Base-by-base conservation (phyloP, 2,113 vertebrate genomes). In the Pterocles burchelli region DNA sequence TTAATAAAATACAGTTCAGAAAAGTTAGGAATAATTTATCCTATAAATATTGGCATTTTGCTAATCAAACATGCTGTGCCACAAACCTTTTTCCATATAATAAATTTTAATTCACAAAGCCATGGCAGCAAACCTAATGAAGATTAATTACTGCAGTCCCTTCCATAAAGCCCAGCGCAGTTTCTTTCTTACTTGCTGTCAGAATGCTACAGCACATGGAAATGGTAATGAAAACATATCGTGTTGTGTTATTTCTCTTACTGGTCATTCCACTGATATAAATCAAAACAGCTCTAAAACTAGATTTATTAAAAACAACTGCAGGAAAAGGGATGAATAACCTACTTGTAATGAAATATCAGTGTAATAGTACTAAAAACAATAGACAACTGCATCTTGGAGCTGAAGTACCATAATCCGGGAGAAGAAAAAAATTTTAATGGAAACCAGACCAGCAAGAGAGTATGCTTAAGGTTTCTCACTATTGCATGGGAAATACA, bases 81-180 rank as follows among this genome's bases (percentile, higher is more conserved):
- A 95, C 78, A 96, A 97, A 96, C 93, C 88, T 89, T 96, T 66
- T 92, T 85, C 51, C 88, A 90, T 59, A 59, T 83, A 96, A 97
- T 96, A 97, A 95, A 97, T 97, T 98, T 98, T 97, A 97, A 97
- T 97, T 97, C 96, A 91, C 73, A 96, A 97, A 95, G 92, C 91
- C 66, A 89, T 76, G 88, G 95, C 94, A 97, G 96, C 51, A 89
- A 89, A 96, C 88, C 80, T 97, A 97, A 98, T 97, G 95, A 98
- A 98, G 97, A 98, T 98, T 98, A 97, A 98, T 98, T 97, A 98
- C 97, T 97, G 94, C 94, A 97, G 96, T 86, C 89, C 79, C 95
- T 96, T 97, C 82, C 80, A 95, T 62, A 90, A 97, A 97, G 90
- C 87, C 80, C 86, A 76, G 71, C 89, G 86, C 70, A 90, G 92